Percentiles rank a stretch among this genome's conserved stretches.
These are phyloP conservation scores for Pterobdella sp. DNA, from an alignment of 2,888 invertebrate genomes.

Conservation along the genomic window DNA sequence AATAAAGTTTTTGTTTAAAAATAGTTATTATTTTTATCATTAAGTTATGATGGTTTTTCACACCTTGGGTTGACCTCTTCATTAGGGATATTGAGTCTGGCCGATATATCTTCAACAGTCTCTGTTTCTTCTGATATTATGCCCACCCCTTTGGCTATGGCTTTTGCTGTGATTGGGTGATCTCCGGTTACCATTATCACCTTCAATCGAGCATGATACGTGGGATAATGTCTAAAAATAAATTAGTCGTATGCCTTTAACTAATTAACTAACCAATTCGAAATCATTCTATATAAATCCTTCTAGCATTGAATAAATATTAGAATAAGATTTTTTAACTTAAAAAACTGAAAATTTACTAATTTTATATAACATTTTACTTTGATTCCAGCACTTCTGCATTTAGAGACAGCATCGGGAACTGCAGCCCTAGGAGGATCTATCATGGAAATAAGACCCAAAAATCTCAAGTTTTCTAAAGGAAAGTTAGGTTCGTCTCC, in stretches of 20 bases:
- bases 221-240: no score
- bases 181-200: slow-evolving; percentile 57
- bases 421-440: slow-evolving; percentile 97
- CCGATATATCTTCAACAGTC: slow-evolving; percentile 70
- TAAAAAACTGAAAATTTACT: no score
- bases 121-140: slow-evolving; percentile 28
- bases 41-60: background rate
- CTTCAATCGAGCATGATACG: no score
- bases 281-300: background rate
- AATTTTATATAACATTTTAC: slow-evolving; percentile 52
- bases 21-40: no score
- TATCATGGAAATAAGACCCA: slow-evolving; percentile 96
- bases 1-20: background rate
- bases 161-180: slow-evolving; percentile 57
- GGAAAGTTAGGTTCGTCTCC: slow-evolving; percentile 68
- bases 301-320: no score
- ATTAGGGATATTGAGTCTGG: slow-evolving; percentile 53
- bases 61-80: slow-evolving; percentile 51
- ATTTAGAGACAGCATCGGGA: slow-evolving; percentile 94
- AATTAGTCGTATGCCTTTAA: no score
- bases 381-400: slow-evolving; percentile 93
- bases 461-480: slow-evolving; percentile 69
- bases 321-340: no score
- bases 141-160: slow-evolving; percentile 52
- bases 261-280: background rate